Conservation (phyloP, 2,113 vertebrate species). For the Hydrochoerus hydrochaeris region DNA sequence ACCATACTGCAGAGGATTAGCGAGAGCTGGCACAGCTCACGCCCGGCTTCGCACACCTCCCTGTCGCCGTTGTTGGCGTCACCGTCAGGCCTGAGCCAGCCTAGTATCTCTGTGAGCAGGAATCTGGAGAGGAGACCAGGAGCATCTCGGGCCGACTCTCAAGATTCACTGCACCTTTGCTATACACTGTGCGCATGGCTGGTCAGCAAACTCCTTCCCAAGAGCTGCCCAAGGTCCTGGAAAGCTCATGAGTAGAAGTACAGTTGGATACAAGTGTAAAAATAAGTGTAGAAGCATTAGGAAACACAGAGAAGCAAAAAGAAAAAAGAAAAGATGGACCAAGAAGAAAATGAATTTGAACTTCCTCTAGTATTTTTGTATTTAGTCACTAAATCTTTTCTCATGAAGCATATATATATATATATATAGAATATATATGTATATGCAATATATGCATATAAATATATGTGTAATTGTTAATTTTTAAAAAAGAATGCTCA, state of each 20-base stretch:
- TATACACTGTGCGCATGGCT: constrained; percentile 61
- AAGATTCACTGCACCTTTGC: constrained; percentile 70
- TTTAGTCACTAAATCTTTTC: background rate
- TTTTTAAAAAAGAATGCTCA: background rate
- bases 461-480: background rate
- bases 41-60: constrained; percentile 87
- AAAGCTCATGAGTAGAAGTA: background rate
- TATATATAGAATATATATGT: background rate
- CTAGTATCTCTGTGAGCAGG: constrained; percentile 83
- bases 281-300: background rate
- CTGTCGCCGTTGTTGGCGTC: constrained; percentile 81
- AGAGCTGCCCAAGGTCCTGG: constrained; percentile 69
- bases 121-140: constrained; percentile 80
- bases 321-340: too few relatives aligned
- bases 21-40: constrained; percentile 86
- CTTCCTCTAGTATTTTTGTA: background rate
- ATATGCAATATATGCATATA: background rate
- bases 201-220: constrained; percentile 66
- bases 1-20: constrained; percentile 91
- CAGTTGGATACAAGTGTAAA: background rate
- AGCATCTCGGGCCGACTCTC: constrained; percentile 77
- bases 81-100: constrained; percentile 85
- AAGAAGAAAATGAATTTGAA: background rate
- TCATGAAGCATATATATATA: background rate
- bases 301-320: background rate